These are phyloP conservation scores for Crepidodera aurea DNA, from an alignment of 2,888 invertebrate genomes.

Conservation along the genomic window DNA sequence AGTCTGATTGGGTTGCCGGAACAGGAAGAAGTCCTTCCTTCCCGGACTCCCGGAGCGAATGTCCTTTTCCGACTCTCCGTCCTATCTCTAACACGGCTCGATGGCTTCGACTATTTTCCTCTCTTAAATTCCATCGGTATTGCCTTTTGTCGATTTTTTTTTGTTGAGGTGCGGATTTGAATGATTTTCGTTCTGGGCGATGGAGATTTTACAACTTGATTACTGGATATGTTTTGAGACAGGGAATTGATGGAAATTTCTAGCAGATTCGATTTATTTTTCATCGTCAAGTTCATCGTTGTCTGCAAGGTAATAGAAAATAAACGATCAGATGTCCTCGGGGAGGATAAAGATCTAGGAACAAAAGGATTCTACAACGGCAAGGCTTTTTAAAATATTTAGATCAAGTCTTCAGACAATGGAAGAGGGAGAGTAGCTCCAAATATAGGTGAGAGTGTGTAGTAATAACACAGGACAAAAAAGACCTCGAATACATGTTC, in stretches of 20 bases:
- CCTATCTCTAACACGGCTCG: constrained; percentile 52
- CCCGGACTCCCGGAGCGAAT: constrained; percentile 62
- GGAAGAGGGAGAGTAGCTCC: too few relatives aligned
- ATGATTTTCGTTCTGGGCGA: constrained; percentile 2
- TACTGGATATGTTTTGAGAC: background rate
- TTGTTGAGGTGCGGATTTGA: background rate
- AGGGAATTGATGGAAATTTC: background rate
- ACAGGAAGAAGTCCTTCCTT: constrained; percentile 62
- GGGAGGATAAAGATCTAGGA: too few relatives aligned
- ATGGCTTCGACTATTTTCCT: constrained; percentile 49
- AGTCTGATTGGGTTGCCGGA: constrained; percentile 61
- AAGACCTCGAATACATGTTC: too few relatives aligned
- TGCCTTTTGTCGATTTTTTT: constrained; percentile 40
- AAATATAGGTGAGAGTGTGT: too few relatives aligned
- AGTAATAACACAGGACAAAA: too few relatives aligned
- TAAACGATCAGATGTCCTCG: too few relatives aligned
- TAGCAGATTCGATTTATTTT: too few relatives aligned
- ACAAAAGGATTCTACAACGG: too few relatives aligned
- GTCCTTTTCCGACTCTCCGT: constrained; percentile 59
- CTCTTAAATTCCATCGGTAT: constrained; percentile 44
- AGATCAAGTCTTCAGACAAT: too few relatives aligned
- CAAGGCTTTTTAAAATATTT: too few relatives aligned
- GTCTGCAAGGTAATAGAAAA: too few relatives aligned
- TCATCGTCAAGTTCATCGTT: too few relatives aligned
- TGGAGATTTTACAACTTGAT: background rate